Evolutionary conservation across 92 coral and sea anemone species (phyloP).

Genomic region (Anthopleura xanthogrammica): DNA sequence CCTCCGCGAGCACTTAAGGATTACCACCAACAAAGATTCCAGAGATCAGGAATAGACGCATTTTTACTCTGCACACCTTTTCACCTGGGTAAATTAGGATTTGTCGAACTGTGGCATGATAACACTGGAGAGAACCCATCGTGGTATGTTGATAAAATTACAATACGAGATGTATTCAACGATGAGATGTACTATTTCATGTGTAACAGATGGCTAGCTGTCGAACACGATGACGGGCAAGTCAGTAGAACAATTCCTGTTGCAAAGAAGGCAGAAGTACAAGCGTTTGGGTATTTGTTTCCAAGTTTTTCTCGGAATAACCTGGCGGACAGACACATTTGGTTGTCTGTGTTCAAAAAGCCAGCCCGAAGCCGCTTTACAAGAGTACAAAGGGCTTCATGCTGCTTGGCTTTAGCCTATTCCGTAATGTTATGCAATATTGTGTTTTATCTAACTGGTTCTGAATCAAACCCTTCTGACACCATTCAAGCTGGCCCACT

Average conservation of each 20-base stretch:
- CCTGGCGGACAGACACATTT: constrained; percentile 74
- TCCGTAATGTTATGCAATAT: constrained; percentile 78
- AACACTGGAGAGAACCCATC: constrained; percentile 81
- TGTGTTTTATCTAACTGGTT: constrained; percentile 55
- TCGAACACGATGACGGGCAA: constrained; percentile 85
- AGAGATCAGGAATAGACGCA: constrained; percentile 75
- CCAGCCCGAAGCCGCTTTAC: constrained; percentile 84
- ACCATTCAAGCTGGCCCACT: constrained; percentile 49
- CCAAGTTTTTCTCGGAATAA: constrained; percentile 47
- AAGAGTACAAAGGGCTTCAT: constrained; percentile 82
- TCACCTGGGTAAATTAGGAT: constrained; percentile 70
- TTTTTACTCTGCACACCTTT: constrained; percentile 65
- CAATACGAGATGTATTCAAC: constrained; percentile 72
- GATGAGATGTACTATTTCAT: constrained; percentile 69
- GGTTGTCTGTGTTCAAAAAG: constrained; percentile 82
- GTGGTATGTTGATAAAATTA: constrained; percentile 83
- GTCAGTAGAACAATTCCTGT: constrained; percentile 67
- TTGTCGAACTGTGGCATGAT: constrained; percentile 83
- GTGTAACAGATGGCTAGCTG: constrained; percentile 94
- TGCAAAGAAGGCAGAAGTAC: constrained; percentile 65
- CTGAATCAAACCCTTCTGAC: constrained; percentile 33
- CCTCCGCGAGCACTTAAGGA: constrained; percentile 65
- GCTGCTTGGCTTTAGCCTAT: constrained; percentile 74
- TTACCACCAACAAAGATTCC: constrained; percentile 55
- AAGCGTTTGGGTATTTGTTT: constrained; percentile 68